Evolutionary conservation across 2,797 vertebrate species (phyloP).

Genomic region (Fratercula arctica): DNA sequence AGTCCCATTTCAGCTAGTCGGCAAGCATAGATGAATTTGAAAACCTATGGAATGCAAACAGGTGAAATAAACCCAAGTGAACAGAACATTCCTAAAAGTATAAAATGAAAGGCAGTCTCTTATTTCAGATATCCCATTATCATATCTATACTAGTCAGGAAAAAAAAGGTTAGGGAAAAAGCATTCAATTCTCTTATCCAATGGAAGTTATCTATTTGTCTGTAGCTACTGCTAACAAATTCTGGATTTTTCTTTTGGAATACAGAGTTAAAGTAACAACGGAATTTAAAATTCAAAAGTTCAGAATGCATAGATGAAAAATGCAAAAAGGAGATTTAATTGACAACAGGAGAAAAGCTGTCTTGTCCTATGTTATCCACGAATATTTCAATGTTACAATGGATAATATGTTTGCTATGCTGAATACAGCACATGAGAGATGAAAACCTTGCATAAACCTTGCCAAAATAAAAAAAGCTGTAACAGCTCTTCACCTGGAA

Average conservation of each 20-base stretch:
- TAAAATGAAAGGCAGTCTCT: neutral
- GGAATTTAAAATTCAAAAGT: neutral
- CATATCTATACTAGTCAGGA: neutral
- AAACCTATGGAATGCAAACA: conserved; percentile 80
- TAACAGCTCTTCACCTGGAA: conserved; percentile 84
- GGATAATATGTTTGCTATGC: neutral
- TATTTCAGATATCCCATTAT: neutral
- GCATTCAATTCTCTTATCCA: neutral
- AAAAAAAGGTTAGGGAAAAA: neutral
- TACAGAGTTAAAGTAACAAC: neutral
- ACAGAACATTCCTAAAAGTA: neutral
- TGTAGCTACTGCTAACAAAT: neutral
- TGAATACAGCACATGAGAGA: neutral
- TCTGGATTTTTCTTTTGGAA: neutral
- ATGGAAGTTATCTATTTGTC: neutral
- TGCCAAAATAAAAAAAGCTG: neutral
- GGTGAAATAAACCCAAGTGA: neutral
- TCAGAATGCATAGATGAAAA: neutral
- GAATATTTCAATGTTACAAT: neutral
- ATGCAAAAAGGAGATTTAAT: neutral
- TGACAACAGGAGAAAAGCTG: neutral
- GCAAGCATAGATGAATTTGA: conserved; percentile 96
- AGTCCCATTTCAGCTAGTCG: conserved; percentile 93
- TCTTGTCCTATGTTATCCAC: neutral
- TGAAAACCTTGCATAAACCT: neutral